Percentiles rank a stretch among this genome's conserved stretches.
Conservation (phyloP, 2,797 vertebrate species). For the Liparis tanakae region DNA sequence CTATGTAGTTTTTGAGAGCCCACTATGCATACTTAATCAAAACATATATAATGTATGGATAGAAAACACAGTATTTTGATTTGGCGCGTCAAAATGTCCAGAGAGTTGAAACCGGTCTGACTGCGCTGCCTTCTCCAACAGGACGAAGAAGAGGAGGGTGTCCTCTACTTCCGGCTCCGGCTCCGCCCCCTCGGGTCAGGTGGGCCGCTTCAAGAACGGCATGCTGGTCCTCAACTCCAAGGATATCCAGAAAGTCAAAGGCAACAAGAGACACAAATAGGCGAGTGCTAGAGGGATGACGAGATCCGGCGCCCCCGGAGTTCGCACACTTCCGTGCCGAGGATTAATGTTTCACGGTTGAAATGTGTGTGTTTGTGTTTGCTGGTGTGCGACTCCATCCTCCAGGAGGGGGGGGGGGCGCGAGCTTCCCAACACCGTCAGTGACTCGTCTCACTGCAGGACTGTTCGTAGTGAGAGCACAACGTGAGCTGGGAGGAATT, state of each 20-base stretch:
- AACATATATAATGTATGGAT: not conserved
- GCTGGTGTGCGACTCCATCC: slow-evolving; percentile 21
- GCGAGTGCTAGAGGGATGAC: not conserved
- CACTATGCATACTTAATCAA: not conserved
- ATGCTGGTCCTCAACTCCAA: slow-evolving; percentile 88
- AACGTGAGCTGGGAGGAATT: not conserved
- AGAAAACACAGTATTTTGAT: not conserved
- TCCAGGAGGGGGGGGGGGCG: not conserved
- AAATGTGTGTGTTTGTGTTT: slow-evolving; percentile 3
- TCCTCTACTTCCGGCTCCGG: slow-evolving; percentile 74
- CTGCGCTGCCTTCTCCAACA: slow-evolving; percentile 51
- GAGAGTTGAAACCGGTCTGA: not conserved
- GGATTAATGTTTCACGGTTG: not conserved
- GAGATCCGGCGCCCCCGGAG: not conserved
- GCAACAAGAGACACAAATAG: slow-evolving; percentile 62
- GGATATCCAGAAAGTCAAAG: slow-evolving; percentile 93
- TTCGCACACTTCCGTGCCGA: not conserved
- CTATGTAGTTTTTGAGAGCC: not conserved
- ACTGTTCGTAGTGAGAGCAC: not conserved
- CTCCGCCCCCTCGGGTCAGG: slow-evolving; percentile 84
- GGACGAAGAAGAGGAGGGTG: slow-evolving; percentile 76
- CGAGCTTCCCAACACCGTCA: not conserved
- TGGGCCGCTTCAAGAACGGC: slow-evolving; percentile 94
- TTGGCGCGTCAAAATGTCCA: not conserved
- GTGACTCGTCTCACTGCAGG: slow-evolving; percentile 20